Percentiles rank a stretch among this genome's conserved stretches.
phyloP scores from a whole-genome alignment of 2,797 vertebrate species.

The Antrozous pallidus region DNA sequence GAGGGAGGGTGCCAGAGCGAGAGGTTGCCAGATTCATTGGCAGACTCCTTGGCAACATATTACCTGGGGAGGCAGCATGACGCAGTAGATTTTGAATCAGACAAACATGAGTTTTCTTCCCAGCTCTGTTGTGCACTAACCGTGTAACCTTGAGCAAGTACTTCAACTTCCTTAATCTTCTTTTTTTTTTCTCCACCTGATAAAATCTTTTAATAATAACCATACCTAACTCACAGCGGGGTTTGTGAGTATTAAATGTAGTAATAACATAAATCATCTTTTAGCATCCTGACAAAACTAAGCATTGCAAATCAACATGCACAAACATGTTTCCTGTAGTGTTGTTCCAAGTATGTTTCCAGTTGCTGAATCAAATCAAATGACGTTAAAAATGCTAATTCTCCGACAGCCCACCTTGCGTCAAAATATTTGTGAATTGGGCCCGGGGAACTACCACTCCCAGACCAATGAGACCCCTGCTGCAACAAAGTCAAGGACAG shows the following conservation, averaged over 20 bases:
- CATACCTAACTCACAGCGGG: neutral
- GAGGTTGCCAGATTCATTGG: constrained; percentile 35
- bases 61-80: constrained; percentile 27
- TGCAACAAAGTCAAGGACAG: neutral
- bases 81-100: neutral
- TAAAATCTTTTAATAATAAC: neutral
- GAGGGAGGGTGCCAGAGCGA: constrained; percentile 8
- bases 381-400: neutral
- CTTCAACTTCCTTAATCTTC: neutral
- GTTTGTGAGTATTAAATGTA: neutral
- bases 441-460: neutral
- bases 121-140: constrained; percentile 31
- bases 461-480: neutral
- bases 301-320: neutral
- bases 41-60: constrained; percentile 47
- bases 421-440: neutral
- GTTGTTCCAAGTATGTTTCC: neutral
- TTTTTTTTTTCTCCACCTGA: neutral
- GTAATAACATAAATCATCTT: neutral
- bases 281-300: neutral
- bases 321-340: neutral
- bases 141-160: constrained; percentile 64
- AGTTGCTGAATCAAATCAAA: neutral
- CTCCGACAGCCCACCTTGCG: neutral
- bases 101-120: constrained; percentile 21